A percentile compares a stretch with the other conserved stretches of the same genome.
Conservation (phyloP, 2,113 vertebrate species). For the Circaetus cinerascens region DNA sequence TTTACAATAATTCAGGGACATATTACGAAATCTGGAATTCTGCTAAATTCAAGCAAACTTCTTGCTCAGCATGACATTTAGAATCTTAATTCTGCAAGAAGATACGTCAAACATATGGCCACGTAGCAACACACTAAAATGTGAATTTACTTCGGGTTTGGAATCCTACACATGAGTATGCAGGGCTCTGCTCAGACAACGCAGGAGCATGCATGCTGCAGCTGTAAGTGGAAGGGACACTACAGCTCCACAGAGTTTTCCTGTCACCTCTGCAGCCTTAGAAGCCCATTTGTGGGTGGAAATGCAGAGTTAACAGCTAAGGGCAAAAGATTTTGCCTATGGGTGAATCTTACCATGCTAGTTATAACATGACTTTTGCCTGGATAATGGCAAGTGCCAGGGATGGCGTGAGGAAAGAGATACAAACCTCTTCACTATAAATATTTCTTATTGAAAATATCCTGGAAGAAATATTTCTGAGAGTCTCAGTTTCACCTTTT, state of each 20-base stretch:
- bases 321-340: neutral
- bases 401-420: neutral
- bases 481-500: neutral
- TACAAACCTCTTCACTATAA: neutral
- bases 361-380: neutral
- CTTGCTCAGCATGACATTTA: neutral
- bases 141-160: neutral
- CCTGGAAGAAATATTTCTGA: neutral
- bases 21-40: neutral
- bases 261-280: neutral
- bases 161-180: neutral
- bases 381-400: neutral
- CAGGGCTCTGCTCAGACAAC: neutral
- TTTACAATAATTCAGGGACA: neutral
- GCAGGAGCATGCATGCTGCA: fast-evolving
- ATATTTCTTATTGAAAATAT: neutral
- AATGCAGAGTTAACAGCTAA: neutral
- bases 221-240: neutral
- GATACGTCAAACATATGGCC: neutral
- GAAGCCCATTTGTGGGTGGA: neutral
- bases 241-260: neutral
- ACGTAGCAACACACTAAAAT: neutral
- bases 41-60: neutral
- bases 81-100: neutral
- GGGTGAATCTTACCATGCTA: neutral